Conservation (phyloP, 2,888 invertebrate species). For the Tyria jacobaeae region DNA sequence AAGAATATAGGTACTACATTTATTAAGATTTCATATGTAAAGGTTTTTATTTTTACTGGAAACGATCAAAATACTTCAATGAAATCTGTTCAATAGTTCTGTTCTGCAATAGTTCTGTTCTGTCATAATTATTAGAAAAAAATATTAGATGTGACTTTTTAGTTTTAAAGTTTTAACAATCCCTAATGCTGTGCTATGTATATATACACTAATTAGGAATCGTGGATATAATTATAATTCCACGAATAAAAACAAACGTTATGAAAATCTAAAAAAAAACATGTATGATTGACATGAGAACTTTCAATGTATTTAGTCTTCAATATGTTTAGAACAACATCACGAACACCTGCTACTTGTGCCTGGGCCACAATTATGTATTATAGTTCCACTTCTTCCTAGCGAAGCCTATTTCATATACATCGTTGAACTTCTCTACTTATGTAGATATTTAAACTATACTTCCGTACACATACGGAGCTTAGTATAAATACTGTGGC, state of each 20-base stretch:
- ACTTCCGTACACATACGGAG: background rate
- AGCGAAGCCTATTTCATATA: background rate
- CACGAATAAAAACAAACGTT: background rate
- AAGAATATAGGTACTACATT: too few relatives aligned
- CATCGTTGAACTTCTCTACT: background rate
- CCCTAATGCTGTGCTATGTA: background rate
- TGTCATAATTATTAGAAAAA: too few relatives aligned
- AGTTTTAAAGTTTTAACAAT: background rate
- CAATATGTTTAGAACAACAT: background rate
- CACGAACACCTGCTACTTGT: background rate
- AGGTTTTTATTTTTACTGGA: background rate
- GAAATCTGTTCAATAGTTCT: background rate
- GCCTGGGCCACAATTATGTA: background rate
- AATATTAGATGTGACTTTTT: too few relatives aligned
- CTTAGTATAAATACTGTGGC: slow-evolving; percentile 23
- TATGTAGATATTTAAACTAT: background rate
- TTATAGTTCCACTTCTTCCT: background rate
- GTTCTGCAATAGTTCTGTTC: background rate
- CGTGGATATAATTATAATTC: background rate
- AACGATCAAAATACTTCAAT: background rate
- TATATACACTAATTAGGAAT: background rate
- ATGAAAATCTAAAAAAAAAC: background rate
- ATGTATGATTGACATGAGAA: background rate
- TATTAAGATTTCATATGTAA: background rate
- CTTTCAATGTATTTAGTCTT: background rate